phyloP scores from a whole-genome alignment of 2,113 vertebrate species.

The Romanogobio albipinnatus region DNA sequence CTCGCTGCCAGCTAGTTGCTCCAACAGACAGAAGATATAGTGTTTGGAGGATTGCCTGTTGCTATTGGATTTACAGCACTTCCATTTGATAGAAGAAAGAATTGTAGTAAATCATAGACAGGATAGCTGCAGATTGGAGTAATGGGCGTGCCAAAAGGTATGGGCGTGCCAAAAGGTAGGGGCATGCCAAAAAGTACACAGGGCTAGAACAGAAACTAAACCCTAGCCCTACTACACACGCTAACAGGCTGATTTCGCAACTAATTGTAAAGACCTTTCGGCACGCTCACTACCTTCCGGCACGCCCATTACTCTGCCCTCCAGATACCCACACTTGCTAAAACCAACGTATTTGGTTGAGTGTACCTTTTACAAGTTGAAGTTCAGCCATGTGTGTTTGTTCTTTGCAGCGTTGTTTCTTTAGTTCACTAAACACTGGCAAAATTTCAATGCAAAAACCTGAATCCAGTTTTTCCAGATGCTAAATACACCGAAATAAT shows the following conservation, averaged over 20 bases:
- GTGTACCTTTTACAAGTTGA: not conserved
- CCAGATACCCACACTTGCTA: too few relatives aligned
- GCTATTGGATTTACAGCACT: not conserved
- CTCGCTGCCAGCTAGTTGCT: conserved; percentile 19
- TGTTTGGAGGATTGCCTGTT: not conserved
- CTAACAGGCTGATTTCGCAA: too few relatives aligned
- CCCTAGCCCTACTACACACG: too few relatives aligned
- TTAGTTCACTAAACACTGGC: not conserved
- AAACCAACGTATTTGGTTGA: not conserved
- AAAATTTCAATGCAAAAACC: not conserved
- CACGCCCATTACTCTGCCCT: too few relatives aligned
- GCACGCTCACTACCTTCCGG: too few relatives aligned
- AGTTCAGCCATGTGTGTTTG: not conserved
- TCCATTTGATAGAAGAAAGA: not conserved
- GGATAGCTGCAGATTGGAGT: too few relatives aligned
- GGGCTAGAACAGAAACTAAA: too few relatives aligned
- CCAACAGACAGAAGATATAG: conserved; percentile 4
- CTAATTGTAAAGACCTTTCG: too few relatives aligned
- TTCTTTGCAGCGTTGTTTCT: not conserved
- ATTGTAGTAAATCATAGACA: not conserved
- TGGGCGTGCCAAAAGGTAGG: too few relatives aligned
- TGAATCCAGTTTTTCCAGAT: not conserved
- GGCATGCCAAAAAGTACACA: too few relatives aligned
- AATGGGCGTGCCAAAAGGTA: too few relatives aligned
- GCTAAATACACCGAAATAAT: not conserved